Evolutionary conservation across 2,888 invertebrate species (phyloP).

Genomic region (Melieria picta): DNA sequence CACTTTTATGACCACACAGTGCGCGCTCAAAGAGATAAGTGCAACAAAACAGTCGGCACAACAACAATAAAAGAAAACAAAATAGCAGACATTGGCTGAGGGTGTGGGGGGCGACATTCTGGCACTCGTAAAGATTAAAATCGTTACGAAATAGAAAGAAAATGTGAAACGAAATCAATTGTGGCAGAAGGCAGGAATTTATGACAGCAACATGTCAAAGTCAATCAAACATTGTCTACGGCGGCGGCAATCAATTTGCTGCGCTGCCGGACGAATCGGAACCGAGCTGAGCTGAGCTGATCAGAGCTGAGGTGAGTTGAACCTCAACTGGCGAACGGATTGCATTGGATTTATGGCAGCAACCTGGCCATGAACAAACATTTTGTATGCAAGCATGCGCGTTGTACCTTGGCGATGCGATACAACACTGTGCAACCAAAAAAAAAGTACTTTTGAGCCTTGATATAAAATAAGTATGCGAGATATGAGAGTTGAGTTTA

Average conservation of each 20-base stretch:
- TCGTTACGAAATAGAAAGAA: background rate
- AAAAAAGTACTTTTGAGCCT: too few species aligned
- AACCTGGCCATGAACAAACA: too few species aligned
- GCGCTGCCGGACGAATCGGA: conserved; percentile 40
- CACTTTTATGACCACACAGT: conserved; percentile 41
- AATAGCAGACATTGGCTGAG: too few species aligned
- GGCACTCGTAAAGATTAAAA: too few species aligned
- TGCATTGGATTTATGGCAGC: conserved; percentile 23
- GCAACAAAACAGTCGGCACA: conserved; percentile 22
- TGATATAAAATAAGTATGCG: too few species aligned
- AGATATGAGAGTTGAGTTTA: too few species aligned
- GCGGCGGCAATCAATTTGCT: conserved; percentile 55
- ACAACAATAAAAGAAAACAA: background rate
- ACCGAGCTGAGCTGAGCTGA: background rate
- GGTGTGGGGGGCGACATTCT: too few species aligned
- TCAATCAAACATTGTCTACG: conserved; percentile 59
- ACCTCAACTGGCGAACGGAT: background rate
- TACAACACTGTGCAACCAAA: too few species aligned
- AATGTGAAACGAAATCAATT: background rate
- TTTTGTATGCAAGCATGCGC: too few species aligned
- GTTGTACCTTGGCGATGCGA: too few species aligned
- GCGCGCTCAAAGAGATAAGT: conserved; percentile 27
- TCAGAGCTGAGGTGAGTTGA: too few species aligned
- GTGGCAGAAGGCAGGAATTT: conserved; percentile 45
- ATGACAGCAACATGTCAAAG: conserved; percentile 63